A percentile compares a stretch with the other conserved stretches of the same genome.
These are phyloP conservation scores for Chunga burmeisteri DNA, from an alignment of 2,113 vertebrate genomes.

Conservation along the genomic window DNA sequence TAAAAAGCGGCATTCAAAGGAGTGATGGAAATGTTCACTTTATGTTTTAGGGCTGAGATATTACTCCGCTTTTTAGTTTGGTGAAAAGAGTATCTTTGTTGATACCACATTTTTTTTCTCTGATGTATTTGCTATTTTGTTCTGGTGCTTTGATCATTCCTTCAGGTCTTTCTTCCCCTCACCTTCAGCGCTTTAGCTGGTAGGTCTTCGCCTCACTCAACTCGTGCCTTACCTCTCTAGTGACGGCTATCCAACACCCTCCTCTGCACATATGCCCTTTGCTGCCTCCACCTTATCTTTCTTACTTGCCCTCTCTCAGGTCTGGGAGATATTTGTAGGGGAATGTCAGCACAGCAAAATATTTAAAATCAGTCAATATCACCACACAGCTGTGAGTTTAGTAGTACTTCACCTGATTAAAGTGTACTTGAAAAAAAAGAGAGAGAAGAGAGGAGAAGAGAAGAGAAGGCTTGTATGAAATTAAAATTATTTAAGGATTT, in stretches of 20 bases:
- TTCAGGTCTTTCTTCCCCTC: not conserved
- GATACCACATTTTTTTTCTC: not conserved
- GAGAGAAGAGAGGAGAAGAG: fast-evolving
- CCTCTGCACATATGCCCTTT: not conserved
- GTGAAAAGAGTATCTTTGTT: not conserved
- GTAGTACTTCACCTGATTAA: not conserved
- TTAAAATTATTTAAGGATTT: not conserved
- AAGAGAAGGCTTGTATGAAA: not conserved
- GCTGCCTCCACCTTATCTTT: fast-evolving
- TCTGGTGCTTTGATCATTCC: not conserved
- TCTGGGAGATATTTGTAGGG: not conserved
- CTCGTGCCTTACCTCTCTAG: not conserved
- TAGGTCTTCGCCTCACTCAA: not conserved
- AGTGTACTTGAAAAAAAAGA: not conserved
- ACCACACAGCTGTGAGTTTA: not conserved
- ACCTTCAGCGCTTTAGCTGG: not conserved
- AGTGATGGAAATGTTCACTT: not conserved
- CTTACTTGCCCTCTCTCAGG: not conserved
- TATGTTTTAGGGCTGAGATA: not conserved
- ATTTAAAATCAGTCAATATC: not conserved
- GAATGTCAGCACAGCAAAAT: not conserved
- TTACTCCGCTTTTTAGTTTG: not conserved
- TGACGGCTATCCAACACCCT: too few relatives aligned
- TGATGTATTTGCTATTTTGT: not conserved
- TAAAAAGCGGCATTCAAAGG: not conserved